Percentiles rank a stretch among this genome's conserved stretches.
These are phyloP conservation scores for Parasteatoda tepidariorum DNA, from an alignment of 1,140 invertebrate genomes.

Conservation along the genomic window DNA sequence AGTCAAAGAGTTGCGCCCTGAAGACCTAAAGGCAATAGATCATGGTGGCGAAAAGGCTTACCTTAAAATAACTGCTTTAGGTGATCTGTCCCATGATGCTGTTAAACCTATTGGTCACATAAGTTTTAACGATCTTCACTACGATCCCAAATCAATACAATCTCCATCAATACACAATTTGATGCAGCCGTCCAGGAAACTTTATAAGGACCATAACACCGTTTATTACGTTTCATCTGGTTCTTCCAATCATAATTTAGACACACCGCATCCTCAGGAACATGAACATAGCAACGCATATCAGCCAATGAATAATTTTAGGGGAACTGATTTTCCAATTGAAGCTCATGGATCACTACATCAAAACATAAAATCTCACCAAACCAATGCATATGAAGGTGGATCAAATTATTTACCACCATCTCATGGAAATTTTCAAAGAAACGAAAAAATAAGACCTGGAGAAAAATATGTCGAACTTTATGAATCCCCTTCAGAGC, in stretches of 20 bases:
- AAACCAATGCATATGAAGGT: no score
- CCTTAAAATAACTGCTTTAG: constrained; percentile 26
- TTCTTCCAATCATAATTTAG: constrained; percentile 22
- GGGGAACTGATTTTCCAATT: constrained; percentile 6
- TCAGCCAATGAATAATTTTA: background rate
- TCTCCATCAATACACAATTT: background rate
- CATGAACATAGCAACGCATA: constrained; percentile 24
- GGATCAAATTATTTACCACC: no score
- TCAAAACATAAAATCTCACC: no score
- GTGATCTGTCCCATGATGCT: background rate
- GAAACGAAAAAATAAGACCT: background rate
- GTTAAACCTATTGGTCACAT: constrained; percentile 18
- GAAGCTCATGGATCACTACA: background rate
- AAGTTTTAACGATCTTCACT: constrained; percentile 7
- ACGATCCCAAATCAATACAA: background rate
- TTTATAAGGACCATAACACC: background rate
- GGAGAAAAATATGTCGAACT: background rate
- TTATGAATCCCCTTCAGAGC: no score
- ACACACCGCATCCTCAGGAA: background rate
- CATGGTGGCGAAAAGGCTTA: constrained; percentile 10
- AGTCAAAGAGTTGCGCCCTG: background rate
- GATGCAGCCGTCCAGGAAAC: background rate
- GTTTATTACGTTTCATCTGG: constrained; percentile 6
- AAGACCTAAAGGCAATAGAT: constrained; percentile 10
- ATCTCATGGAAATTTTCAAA: background rate